phyloP scores from a whole-genome alignment of 2,797 vertebrate species.

The Eleutherodactylus coqui region DNA sequence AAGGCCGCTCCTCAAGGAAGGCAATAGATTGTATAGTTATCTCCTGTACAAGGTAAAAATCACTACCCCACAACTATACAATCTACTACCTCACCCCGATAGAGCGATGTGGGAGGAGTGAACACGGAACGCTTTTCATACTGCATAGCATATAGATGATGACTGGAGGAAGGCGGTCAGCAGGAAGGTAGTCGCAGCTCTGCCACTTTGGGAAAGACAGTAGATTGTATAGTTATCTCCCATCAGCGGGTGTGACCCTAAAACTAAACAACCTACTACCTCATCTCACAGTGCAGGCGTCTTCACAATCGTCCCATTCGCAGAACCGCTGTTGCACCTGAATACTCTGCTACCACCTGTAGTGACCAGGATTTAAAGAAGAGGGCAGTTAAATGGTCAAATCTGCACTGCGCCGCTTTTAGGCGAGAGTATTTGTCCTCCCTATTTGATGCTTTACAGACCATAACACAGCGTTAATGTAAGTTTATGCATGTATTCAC shows the following conservation, averaged over 20 bases:
- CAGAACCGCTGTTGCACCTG: not conserved
- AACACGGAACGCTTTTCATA: not conserved
- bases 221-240: slow-evolving; percentile 99
- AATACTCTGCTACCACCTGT: not conserved
- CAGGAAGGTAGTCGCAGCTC: slow-evolving; percentile 66
- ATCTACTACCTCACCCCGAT: slow-evolving; percentile 98
- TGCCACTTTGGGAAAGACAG: slow-evolving; percentile 97
- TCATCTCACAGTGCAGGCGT: slow-evolving; percentile 89
- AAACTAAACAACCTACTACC: slow-evolving; percentile 99
- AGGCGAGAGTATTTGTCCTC: too few relatives aligned
- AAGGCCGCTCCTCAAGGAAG: slow-evolving; percentile 90
- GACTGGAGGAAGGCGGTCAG: not conserved
- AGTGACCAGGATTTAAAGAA: not conserved
- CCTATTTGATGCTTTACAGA: too few relatives aligned
- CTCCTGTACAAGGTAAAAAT: slow-evolving; percentile 94
- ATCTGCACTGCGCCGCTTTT: not conserved
- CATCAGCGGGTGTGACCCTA: slow-evolving; percentile 98
- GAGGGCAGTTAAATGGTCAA: not conserved
- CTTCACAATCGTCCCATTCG: slow-evolving; percentile 52
- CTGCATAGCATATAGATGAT: not conserved
- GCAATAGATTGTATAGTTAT: slow-evolving; percentile 99
- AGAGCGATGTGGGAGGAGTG: slow-evolving; percentile 72
- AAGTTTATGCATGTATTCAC: too few relatives aligned
- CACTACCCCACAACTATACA: slow-evolving; percentile 98
- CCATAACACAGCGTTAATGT: too few relatives aligned